Conservation (phyloP, 1,140 invertebrate genomes). For the Lanistes nyassanus region DNA sequence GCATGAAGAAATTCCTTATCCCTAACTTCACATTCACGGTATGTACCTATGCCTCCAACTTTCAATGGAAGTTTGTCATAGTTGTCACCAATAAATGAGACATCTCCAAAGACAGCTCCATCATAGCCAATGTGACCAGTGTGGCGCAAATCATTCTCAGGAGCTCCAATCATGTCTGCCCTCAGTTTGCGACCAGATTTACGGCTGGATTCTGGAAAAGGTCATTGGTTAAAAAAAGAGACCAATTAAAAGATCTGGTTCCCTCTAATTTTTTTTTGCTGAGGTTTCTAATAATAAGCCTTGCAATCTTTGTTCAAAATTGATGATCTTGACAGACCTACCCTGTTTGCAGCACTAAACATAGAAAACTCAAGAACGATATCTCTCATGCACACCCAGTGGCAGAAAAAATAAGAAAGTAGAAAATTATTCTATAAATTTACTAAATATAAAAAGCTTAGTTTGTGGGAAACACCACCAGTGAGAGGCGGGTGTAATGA, state of each 20-base stretch:
- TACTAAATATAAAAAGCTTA: too few species aligned
- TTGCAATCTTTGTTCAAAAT: not conserved
- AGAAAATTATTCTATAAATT: too few species aligned
- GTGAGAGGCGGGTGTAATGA: too few species aligned
- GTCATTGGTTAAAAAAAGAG: conserved; percentile 1
- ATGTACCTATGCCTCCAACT: conserved; percentile 49
- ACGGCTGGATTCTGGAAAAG: conserved; percentile 55
- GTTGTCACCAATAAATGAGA: conserved; percentile 77
- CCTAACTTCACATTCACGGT: not conserved
- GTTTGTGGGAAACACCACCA: too few species aligned
- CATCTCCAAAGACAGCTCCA: conserved; percentile 95
- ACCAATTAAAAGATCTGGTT: not conserved
- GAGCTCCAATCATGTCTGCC: conserved; percentile 93
- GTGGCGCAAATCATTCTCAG: conserved; percentile 96
- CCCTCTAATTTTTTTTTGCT: not conserved
- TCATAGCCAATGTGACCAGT: conserved; percentile 97
- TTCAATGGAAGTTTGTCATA: conserved; percentile 64
- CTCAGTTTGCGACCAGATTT: conserved; percentile 52
- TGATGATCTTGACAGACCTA: too few species aligned
- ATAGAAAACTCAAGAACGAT: too few species aligned
- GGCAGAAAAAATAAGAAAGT: too few species aligned
- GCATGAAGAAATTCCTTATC: conserved; percentile 24
- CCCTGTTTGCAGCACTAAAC: too few species aligned
- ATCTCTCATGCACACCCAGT: too few species aligned
- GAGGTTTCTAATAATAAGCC: not conserved